A percentile compares a stretch with the other conserved stretches of the same genome.
These are phyloP conservation scores for Heteromurus nitidus DNA, from an alignment of 2,888 invertebrate species.

Conservation along the genomic window DNA sequence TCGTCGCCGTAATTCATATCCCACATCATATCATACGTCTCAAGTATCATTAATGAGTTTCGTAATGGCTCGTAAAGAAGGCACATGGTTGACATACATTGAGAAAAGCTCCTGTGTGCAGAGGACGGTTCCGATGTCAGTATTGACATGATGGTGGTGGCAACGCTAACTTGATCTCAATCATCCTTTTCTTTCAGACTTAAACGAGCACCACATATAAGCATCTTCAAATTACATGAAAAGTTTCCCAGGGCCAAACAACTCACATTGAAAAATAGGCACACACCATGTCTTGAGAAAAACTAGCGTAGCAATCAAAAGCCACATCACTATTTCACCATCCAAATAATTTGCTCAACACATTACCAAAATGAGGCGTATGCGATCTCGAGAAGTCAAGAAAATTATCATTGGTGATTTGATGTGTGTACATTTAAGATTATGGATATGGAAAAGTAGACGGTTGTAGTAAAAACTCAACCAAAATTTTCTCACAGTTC, in stretches of 20 bases:
- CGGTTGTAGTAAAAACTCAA: background rate
- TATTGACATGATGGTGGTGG: background rate
- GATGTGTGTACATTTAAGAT: too few species aligned
- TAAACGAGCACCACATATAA: background rate
- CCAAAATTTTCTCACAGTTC: background rate
- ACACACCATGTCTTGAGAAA: background rate
- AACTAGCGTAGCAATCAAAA: background rate
- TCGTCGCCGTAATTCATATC: background rate
- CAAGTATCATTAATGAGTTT: conserved; percentile 28
- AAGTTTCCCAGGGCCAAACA: background rate
- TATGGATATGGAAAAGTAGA: too few species aligned
- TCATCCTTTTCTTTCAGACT: too few species aligned
- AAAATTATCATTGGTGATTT: background rate
- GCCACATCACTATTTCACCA: background rate
- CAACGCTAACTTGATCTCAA: background rate
- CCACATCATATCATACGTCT: conserved; percentile 10
- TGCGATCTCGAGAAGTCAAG: background rate
- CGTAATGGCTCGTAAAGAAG: conserved; percentile 30
- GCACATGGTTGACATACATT: conserved; percentile 42
- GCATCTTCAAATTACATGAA: background rate
- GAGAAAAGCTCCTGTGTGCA: too few species aligned
- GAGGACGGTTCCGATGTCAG: background rate
- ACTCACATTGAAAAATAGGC: background rate
- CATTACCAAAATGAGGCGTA: background rate
- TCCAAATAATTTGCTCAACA: background rate